phyloP scores from a whole-genome alignment of 2,113 vertebrate species.

The Scophthalmus maximus region DNA sequence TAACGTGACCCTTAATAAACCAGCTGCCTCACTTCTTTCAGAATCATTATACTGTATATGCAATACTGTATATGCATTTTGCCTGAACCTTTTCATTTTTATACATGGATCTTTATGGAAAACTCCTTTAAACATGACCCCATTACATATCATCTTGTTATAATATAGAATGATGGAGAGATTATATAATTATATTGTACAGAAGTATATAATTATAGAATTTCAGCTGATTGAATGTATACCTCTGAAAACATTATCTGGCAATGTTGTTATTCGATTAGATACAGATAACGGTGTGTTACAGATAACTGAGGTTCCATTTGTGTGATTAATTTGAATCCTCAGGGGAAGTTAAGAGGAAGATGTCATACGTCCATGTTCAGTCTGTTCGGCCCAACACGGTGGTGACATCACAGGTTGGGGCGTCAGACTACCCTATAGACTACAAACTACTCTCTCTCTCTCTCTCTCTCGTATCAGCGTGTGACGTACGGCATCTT shows the following conservation, averaged over 20 bases:
- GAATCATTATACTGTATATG: no score
- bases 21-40: no score
- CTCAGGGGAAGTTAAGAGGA: not conserved
- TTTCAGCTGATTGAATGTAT: no score
- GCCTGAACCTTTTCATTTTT: not conserved
- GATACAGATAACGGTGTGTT: not conserved
- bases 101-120: not conserved
- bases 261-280: not conserved
- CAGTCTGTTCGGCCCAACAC: constrained; percentile 31
- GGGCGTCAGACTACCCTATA: no score
- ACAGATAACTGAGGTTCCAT: no score
- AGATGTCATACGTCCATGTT: constrained; percentile 14
- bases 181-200: no score
- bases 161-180: no score
- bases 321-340: not conserved
- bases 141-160: not conserved
- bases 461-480: constrained; percentile 18
- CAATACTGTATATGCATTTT: not conserved
- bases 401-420: constrained; percentile 45
- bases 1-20: not conserved
- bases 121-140: not conserved
- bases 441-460: constrained; percentile 27
- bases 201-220: no score
- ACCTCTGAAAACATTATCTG: no score
- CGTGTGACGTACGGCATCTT: not conserved